Evolutionary conservation across 1,140 invertebrate genomes (phyloP).

Genomic region (Tetramorium alpestre): DNA sequence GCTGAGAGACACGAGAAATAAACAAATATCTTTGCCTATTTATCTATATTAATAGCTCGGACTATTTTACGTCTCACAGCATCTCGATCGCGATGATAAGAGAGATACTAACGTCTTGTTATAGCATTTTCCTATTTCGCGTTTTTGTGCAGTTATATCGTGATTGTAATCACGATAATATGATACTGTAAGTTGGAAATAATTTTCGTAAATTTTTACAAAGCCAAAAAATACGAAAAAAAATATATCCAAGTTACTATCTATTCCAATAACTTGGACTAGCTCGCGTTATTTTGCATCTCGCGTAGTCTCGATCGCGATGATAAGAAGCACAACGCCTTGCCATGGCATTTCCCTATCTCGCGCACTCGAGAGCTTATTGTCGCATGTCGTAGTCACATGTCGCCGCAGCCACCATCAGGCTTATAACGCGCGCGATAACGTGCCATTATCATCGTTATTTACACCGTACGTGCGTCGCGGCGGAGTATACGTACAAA

Average conservation of each 20-base stretch:
- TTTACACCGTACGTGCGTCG: conserved; percentile 24
- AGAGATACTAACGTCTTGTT: no score
- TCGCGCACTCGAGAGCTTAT: conserved; percentile 1
- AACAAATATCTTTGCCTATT: not conserved
- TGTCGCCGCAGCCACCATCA: not conserved
- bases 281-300: no score
- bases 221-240: no score
- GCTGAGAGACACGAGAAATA: not conserved
- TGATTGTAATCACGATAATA: no score
- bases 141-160: no score
- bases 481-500: conserved; percentile 18
- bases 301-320: no score
- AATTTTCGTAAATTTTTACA: no score
- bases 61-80: not conserved
- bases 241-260: no score
- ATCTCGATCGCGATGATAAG: conserved; percentile 8
- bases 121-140: conserved; percentile 19
- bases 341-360: conserved; percentile 23
- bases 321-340: no score
- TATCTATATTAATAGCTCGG: not conserved
- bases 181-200: no score
- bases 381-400: conserved; percentile 31
- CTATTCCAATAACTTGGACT: no score
- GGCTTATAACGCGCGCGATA: conserved; percentile 33
- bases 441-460: conserved; percentile 37